These are phyloP conservation scores for Neodon shergylaensis DNA, from an alignment of 2,113 vertebrate species.

Conservation along the genomic window DNA sequence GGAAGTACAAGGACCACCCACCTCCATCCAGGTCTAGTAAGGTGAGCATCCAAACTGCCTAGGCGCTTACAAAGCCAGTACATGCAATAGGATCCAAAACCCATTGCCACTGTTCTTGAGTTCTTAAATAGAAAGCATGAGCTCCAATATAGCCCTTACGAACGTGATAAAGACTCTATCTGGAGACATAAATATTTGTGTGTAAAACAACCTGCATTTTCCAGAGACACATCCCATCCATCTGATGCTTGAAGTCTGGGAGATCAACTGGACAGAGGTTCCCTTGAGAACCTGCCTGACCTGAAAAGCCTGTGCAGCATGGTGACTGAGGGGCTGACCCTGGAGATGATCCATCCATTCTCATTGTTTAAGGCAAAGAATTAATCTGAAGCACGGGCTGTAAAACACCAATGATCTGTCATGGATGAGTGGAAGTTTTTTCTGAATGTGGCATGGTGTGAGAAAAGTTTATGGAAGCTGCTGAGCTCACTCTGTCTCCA, in stretches of 20 bases:
- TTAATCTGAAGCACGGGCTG: constrained; percentile 24
- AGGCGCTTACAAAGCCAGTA: no score
- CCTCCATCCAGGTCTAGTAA: no score
- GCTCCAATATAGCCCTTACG: neutral
- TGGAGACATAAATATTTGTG: neutral
- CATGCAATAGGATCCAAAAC: no score
- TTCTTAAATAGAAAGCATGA: neutral
- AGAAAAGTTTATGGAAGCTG: neutral
- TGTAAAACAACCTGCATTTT: neutral
- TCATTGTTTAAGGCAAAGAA: constrained; percentile 33
- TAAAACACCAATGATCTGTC: constrained; percentile 37
- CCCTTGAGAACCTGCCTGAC: neutral
- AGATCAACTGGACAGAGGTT: neutral
- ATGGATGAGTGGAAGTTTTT: constrained; percentile 35
- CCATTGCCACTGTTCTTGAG: no score
- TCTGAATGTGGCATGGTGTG: neutral
- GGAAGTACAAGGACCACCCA: no score
- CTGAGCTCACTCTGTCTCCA: neutral
- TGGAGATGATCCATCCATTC: neutral
- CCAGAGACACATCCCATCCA: neutral
- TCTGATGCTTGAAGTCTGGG: neutral
- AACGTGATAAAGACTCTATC: neutral
- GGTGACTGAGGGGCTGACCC: neutral
- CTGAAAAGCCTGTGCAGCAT: neutral
- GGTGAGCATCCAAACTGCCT: no score